Conservation (phyloP, 2,888 invertebrate species). For the Cacoxenus indagator region DNA sequence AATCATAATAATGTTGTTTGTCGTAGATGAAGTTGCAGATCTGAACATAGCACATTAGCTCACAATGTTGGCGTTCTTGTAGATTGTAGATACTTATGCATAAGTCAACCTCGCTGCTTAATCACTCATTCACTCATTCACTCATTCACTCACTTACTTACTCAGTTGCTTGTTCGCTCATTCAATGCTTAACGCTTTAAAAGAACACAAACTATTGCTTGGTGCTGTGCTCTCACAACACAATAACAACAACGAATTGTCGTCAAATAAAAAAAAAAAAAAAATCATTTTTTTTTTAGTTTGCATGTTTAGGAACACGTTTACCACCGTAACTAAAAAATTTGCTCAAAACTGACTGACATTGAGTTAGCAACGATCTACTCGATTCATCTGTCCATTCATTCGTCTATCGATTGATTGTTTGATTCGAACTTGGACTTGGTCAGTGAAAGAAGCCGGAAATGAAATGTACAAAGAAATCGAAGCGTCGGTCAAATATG, state of each 20-base stretch:
- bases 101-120: conserved; percentile 1
- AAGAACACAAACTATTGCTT: too few relatives aligned
- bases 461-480: too few relatives aligned
- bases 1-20: not conserved
- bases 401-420: too few relatives aligned
- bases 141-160: not conserved
- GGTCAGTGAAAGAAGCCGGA: too few relatives aligned
- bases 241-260: too few relatives aligned
- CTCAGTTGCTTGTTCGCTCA: too few relatives aligned
- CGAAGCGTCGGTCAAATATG: too few relatives aligned
- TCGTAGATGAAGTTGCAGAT: conserved; percentile 24
- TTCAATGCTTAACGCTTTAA: too few relatives aligned
- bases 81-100: not conserved
- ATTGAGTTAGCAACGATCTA: not conserved
- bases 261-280: too few relatives aligned
- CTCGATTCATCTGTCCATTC: not conserved
- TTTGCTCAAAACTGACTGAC: conserved; percentile 31
- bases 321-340: conserved; percentile 38
- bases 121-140: conserved; percentile 21
- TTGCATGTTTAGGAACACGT: conserved; percentile 52
- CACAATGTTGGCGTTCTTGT: not conserved
- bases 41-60: conserved; percentile 1
- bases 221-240: too few relatives aligned
- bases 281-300: too few relatives aligned
- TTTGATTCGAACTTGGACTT: too few relatives aligned